These are phyloP conservation scores for Tauraco hartlaubi DNA, from an alignment of 2,797 vertebrate genomes.

Conservation along the genomic window DNA sequence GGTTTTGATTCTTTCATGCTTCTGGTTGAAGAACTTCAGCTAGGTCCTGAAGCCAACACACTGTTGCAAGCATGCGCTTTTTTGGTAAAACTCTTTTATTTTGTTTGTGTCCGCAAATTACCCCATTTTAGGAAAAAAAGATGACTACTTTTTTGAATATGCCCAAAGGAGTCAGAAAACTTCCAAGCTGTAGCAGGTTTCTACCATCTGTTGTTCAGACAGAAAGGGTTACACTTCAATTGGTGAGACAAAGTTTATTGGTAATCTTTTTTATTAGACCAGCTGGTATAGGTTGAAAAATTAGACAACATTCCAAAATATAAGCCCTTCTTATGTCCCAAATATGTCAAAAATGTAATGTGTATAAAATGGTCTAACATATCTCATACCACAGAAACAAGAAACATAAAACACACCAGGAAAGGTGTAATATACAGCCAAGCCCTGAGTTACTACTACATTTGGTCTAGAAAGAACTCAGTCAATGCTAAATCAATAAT, in stretches of 20 bases:
- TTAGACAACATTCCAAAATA: not conserved
- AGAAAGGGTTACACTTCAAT: not conserved
- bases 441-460: not conserved
- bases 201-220: not conserved
- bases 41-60: not conserved
- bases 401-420: not conserved
- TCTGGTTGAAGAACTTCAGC: not conserved
- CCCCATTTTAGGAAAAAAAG: not conserved
- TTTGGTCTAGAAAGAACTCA: not conserved
- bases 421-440: not conserved
- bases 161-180: not conserved
- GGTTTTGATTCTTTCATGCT: conserved; percentile 23
- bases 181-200: not conserved
- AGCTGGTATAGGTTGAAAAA: not conserved
- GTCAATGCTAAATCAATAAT: not conserved
- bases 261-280: not conserved
- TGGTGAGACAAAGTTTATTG: not conserved
- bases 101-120: not conserved
- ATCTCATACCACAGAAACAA: not conserved
- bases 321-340: not conserved
- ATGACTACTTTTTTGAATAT: not conserved
- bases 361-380: not conserved
- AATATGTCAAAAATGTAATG: not conserved
- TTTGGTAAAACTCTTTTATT: not conserved
- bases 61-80: not conserved